phyloP scores from a whole-genome alignment of 2,888 invertebrate genomes.

The Leptopilina drosophilae region DNA sequence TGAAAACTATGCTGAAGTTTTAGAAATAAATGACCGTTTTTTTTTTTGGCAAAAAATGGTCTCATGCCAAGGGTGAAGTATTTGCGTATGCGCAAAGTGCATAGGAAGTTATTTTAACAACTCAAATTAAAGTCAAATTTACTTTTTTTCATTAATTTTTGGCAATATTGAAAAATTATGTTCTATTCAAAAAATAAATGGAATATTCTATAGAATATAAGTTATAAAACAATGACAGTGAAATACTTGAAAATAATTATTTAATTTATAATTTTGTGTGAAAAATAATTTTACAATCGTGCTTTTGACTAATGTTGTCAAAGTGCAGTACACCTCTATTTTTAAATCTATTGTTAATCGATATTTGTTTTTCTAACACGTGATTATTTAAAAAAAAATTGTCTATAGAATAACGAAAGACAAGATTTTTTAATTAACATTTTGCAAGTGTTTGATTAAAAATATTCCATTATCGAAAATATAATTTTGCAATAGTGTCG shows the following conservation, averaged over 20 bases:
- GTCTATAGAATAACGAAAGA: no score
- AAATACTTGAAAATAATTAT: neutral
- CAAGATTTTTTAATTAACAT: no score
- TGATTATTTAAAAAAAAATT: no score
- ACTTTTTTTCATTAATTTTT: no score
- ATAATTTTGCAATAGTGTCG: no score
- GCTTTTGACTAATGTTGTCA: neutral
- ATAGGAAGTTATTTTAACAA: neutral
- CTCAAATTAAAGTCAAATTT: no score
- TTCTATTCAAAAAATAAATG: no score
- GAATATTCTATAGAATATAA: no score
- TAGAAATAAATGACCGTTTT: neutral
- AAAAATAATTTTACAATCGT: neutral
- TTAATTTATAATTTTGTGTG: neutral
- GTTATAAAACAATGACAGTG: no score
- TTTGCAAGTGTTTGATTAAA: no score
- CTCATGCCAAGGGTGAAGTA: neutral
- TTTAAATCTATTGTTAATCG: neutral
- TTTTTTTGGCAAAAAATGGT: neutral
- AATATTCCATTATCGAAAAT: no score
- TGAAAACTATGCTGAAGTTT: constrained; percentile 18
- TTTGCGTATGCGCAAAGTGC: neutral
- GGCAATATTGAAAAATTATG: no score
- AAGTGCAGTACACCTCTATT: neutral
- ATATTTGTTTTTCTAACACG: neutral